Percentiles rank a stretch among this genome's conserved stretches.
Evolutionary conservation across 2,113 vertebrate species (phyloP).

Genomic region (Tonatia bakeri): DNA sequence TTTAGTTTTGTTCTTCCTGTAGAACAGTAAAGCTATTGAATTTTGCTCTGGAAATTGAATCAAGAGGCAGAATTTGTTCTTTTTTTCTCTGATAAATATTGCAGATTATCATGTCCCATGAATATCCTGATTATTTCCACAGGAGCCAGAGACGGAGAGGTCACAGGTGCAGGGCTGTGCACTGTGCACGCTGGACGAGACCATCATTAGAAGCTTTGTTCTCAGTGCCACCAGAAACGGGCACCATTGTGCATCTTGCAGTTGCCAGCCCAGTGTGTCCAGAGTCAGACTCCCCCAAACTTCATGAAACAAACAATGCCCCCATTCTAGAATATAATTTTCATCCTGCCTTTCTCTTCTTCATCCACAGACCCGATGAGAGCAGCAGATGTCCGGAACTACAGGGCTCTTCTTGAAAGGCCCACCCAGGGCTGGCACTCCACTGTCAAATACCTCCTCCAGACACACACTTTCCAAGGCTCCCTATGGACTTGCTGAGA

Average conservation of each 20-base stretch:
- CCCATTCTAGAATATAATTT: not conserved
- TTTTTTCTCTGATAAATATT: slow-evolving; percentile 42
- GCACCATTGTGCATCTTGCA: not conserved
- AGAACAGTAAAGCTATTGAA: slow-evolving; percentile 31
- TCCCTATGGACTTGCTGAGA: not conserved
- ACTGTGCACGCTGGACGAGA: slow-evolving; percentile 25
- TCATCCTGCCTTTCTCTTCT: not conserved
- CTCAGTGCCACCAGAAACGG: not conserved
- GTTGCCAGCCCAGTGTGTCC: not conserved
- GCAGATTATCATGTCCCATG: slow-evolving; percentile 19
- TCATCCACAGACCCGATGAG: not conserved
- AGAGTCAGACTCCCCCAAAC: not conserved
- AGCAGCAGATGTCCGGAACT: not conserved
- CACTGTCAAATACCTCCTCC: not conserved
- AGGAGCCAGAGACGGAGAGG: slow-evolving; percentile 25
- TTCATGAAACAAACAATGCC: not conserved
- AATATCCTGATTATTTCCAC: slow-evolving; percentile 56
- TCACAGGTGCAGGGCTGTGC: slow-evolving; percentile 26
- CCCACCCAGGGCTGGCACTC: not conserved
- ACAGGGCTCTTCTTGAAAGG: not conserved
- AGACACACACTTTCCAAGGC: not conserved
- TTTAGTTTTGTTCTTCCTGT: slow-evolving; percentile 39
- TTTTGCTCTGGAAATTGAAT: slow-evolving; percentile 42
- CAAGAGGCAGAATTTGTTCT: slow-evolving; percentile 47
- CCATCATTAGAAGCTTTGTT: slow-evolving; percentile 60